Conservation (phyloP, 2,113 vertebrate genomes). For the Pleuronectes platessa region DNA sequence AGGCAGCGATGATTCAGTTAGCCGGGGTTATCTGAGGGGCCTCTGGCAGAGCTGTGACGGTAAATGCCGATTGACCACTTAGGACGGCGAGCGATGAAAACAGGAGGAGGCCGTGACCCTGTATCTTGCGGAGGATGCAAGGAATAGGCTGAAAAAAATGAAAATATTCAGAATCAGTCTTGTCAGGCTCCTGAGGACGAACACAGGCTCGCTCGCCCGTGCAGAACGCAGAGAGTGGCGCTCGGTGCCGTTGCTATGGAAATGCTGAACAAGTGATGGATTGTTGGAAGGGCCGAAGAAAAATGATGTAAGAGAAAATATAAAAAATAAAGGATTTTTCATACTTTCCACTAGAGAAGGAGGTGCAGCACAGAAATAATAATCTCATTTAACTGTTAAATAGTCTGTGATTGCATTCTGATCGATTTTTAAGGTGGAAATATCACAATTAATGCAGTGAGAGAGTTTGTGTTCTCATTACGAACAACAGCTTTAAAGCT, state of each 20-base stretch:
- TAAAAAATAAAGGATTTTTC: background rate
- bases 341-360: background rate
- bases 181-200: constrained; percentile 26
- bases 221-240: constrained; percentile 54
- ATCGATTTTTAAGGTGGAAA: background rate
- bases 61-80: constrained; percentile 19
- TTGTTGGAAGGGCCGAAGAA: constrained; percentile 42
- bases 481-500: constrained; percentile 21
- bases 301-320: constrained; percentile 23
- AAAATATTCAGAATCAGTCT: constrained; percentile 39
- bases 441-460: background rate
- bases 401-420: background rate
- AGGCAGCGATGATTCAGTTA: constrained; percentile 20
- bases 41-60: constrained; percentile 7
- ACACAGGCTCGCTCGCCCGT: constrained; percentile 26
- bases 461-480: background rate
- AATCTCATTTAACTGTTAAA: too few species aligned
- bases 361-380: background rate
- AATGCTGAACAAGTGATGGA: constrained; percentile 68
- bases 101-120: constrained; percentile 6
- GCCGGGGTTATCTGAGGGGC: constrained; percentile 27
- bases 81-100: constrained; percentile 6
- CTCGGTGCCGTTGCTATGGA: constrained; percentile 67
- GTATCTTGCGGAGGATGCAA: constrained; percentile 8
- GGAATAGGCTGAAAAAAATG: background rate